Evolutionary conservation across 1,140 invertebrate genomes (phyloP).

Genomic region (Drosophila virilis): DNA sequence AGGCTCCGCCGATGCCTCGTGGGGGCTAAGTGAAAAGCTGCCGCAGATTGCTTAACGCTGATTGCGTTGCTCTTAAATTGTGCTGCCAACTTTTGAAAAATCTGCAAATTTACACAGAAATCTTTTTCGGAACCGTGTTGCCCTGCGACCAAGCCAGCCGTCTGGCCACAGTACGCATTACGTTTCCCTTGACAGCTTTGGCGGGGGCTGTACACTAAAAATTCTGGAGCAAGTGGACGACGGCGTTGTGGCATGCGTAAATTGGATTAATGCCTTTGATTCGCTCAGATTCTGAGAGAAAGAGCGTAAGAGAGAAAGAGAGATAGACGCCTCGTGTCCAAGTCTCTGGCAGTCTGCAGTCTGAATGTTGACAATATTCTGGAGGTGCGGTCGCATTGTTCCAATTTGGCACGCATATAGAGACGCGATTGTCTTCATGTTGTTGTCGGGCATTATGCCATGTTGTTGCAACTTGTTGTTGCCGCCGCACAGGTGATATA

Average conservation of each 20-base stretch:
- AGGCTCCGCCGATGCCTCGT: constrained; percentile 7
- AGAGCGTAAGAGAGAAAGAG: neutral
- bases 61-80: constrained; percentile 81
- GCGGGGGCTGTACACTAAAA: constrained; percentile 56
- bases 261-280: constrained; percentile 82
- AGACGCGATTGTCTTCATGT: constrained; percentile 51
- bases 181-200: constrained; percentile 65
- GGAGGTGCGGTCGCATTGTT: constrained; percentile 66
- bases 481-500: constrained; percentile 73
- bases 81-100: constrained; percentile 80
- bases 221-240: constrained; percentile 71
- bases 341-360: constrained; percentile 12
- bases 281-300: constrained; percentile 41
- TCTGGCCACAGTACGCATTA: constrained; percentile 7
- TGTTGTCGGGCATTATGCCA: constrained; percentile 33
- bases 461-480: constrained; percentile 31
- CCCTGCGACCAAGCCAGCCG: constrained; percentile 8
- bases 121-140: constrained; percentile 58
- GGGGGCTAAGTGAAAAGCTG: constrained; percentile 52
- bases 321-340: constrained; percentile 51
- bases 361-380: constrained; percentile 73
- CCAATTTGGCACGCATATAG: constrained; percentile 70
- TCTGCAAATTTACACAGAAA: constrained; percentile 80
- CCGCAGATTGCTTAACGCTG: constrained; percentile 72
- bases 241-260: constrained; percentile 70